Percentiles rank a stretch among this genome's conserved stretches.
Conservation (phyloP, 2,113 vertebrate genomes). For the Benitochromis conjunctus region DNA sequence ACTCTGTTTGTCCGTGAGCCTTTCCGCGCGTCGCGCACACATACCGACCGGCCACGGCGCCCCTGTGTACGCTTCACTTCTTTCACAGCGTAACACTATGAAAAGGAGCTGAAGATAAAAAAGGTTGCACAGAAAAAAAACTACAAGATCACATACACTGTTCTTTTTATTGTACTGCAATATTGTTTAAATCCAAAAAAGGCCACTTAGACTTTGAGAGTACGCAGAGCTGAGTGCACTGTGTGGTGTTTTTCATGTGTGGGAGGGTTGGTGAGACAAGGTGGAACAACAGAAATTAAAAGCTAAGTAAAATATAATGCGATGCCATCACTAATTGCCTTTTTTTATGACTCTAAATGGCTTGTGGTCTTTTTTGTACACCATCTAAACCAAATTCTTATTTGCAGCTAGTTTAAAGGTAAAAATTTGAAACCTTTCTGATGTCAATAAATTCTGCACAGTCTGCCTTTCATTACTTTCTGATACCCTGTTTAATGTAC, state of each 20-base stretch:
- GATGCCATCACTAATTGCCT: background rate
- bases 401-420: background rate
- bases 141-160: background rate
- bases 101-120: background rate
- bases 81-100: background rate
- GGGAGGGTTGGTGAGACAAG: background rate
- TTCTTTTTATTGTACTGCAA: background rate
- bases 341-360: background rate
- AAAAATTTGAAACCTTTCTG: background rate
- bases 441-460: background rate
- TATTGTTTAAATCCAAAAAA: background rate
- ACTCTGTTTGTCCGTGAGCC: slow-evolving; percentile 12
- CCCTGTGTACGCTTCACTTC: background rate
- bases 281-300: background rate
- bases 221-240: background rate
- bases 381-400: background rate
- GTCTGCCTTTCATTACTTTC: background rate
- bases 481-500: accelerated
- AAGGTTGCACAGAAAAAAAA: background rate
- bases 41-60: background rate
- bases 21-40: background rate
- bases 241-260: background rate
- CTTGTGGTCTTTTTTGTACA: background rate
- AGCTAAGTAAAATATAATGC: background rate
- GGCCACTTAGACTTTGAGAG: background rate